Base-by-base conservation (phyloP, 2,888 invertebrate genomes). In the Cephus rjabovi region DNA sequence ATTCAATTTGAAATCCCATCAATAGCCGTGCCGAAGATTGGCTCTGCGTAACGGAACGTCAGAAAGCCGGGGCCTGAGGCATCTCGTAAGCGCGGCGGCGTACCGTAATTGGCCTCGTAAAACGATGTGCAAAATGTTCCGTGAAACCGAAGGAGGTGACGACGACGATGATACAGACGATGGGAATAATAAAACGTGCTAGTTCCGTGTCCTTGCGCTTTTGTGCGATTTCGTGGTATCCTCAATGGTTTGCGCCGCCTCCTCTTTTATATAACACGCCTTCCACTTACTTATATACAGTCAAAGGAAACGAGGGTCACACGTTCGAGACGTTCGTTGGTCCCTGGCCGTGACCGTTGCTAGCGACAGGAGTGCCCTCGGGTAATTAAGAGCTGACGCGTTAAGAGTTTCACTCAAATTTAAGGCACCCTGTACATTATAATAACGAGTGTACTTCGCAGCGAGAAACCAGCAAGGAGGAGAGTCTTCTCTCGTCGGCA, bases 101-200 rank as follows among this genome's bases (percentile, higher is more conserved):
- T 31, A 79, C 80, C 80, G 82, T 84, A 84, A 84, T 84, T 84
- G 84, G 84, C 82, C 83, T 83, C 84, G 83, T 84, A 84, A 84
- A 84, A 83, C 78, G 56, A 82, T 80, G 81, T 83, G 82, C 81
- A 82, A 81, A 84, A 81, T 80, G 80, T 80, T 80, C 80, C 80
- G 84, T 80, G 84, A 84, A 84, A 83, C 82, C 80, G 83, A 83
- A 84, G 56, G 23, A 56, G 56, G 56, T 56, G 56, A 35, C 35
- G 35, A 56, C 40, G 40, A 56, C 40, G 40, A 56, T 23, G 40
- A 56, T 56, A 56, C 0, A 56, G 56, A 56, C 56, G 56, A 56
- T 9, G 56, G 9, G 23, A 23, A 56, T 15, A 6, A 56, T 56
- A 56, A 9, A 56, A 23, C 9, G 23, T 23, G 23, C 56, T 6